phyloP scores from a whole-genome alignment of 1,140 invertebrate species.

The Aphelinus atriplicis region DNA sequence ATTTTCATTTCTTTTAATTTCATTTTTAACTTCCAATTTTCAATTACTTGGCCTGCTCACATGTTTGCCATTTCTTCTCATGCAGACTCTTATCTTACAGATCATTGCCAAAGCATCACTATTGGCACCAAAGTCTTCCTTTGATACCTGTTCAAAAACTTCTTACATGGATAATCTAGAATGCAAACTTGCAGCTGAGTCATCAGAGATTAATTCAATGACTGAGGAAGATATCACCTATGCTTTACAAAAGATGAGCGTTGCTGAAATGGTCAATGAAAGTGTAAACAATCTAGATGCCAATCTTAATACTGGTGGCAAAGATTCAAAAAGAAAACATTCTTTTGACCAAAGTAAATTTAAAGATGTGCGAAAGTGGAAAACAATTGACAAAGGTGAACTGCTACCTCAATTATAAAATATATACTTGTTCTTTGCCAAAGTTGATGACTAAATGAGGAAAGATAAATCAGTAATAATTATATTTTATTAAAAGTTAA shows the following conservation, averaged over 20 bases:
- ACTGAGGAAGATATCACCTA: conserved; percentile 12
- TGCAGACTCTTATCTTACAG: conserved; percentile 13
- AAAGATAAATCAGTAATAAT: background rate
- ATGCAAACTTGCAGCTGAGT: background rate
- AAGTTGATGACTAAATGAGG: background rate
- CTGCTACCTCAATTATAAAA: too few species aligned
- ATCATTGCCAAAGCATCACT: conserved; percentile 21
- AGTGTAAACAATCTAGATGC: conserved; percentile 27
- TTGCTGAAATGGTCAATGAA: background rate
- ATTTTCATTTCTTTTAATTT: background rate
- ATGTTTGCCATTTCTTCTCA: too few species aligned
- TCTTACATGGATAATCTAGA: conserved; percentile 18
- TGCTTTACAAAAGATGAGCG: conserved; percentile 18
- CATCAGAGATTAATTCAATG: conserved; percentile 6
- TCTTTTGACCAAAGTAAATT: conserved; percentile 51
- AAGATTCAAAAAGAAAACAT: conserved; percentile 32
- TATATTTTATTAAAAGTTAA: background rate
- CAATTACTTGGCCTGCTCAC: background rate
- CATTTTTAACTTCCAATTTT: background rate
- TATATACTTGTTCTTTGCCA: too few species aligned
- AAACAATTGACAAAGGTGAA: conserved; percentile 29
- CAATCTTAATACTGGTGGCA: conserved; percentile 19
- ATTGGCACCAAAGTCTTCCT: background rate
- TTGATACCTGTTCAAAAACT: conserved; percentile 25
- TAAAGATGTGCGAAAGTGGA: conserved; percentile 57